Conservation (phyloP, 2,797 vertebrate genomes). For the Xiphophorus birchmanni region DNA sequence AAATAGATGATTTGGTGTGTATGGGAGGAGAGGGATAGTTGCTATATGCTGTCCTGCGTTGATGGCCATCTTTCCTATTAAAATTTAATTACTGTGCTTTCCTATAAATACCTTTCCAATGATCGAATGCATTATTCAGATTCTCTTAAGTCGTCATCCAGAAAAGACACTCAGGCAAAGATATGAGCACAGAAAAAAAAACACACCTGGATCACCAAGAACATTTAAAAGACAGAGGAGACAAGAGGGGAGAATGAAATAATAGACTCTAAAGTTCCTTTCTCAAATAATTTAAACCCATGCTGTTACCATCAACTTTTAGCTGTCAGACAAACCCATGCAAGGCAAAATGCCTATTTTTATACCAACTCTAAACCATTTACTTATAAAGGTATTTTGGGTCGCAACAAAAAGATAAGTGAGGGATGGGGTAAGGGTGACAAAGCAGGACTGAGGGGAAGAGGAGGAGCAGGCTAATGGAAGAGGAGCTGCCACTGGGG, state of each 20-base stretch:
- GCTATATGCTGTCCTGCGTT: slow-evolving; percentile 56
- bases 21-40: slow-evolving; percentile 27
- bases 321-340: background rate
- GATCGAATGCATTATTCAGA: slow-evolving; percentile 81
- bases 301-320: background rate
- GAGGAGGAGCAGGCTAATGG: slow-evolving; percentile 72
- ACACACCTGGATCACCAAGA: slow-evolving; percentile 50
- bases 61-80: slow-evolving; percentile 73
- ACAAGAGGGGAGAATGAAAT: slow-evolving; percentile 33
- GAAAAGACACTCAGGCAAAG: slow-evolving; percentile 25
- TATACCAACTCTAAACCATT: slow-evolving; percentile 7
- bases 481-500: slow-evolving; percentile 82
- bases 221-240: slow-evolving; percentile 17
- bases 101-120: slow-evolving; percentile 83
- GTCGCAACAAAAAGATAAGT: slow-evolving; percentile 16
- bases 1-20: slow-evolving; percentile 27
- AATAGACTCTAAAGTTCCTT: slow-evolving; percentile 54
- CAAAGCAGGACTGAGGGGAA: slow-evolving; percentile 43
- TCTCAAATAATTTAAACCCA: background rate
- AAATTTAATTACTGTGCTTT: slow-evolving; percentile 77
- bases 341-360: background rate
- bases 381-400: background rate
- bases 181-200: slow-evolving; percentile 32
- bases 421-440: slow-evolving; percentile 49
- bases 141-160: slow-evolving; percentile 46